Conservation (phyloP, 35 echinoderm and acorn worm species). For the Apostichopus californicus region DNA sequence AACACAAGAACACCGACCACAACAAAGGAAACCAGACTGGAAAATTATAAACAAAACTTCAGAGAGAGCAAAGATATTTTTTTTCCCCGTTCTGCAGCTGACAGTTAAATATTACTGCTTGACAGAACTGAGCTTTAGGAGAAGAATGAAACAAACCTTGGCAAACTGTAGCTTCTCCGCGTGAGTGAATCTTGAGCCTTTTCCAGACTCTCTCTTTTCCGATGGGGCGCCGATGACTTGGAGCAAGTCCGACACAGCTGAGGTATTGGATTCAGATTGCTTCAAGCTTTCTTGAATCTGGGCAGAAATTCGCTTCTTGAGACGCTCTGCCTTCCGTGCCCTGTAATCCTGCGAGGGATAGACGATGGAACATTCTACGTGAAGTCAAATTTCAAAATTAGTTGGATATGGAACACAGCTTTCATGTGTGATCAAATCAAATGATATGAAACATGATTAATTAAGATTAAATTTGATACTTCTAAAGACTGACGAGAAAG, state of each 20-base stretch:
- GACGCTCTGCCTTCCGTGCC: constrained; percentile 75
- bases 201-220: constrained; percentile 60
- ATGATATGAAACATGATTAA: too few species aligned
- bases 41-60: too few species aligned
- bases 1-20: too few species aligned
- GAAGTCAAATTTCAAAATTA: too few species aligned
- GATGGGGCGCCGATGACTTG: constrained; percentile 69
- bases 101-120: too few species aligned
- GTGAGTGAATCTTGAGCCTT: constrained; percentile 95
- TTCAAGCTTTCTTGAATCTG: constrained; percentile 77
- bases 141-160: constrained; percentile 60
- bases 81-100: too few species aligned
- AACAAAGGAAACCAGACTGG: too few species aligned
- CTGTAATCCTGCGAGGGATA: constrained; percentile 76
- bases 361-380: not conserved
- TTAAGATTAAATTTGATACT: too few species aligned
- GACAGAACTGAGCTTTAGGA: not conserved
- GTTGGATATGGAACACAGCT: too few species aligned
- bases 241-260: constrained; percentile 68
- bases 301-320: constrained; percentile 81
- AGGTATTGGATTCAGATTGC: constrained; percentile 61
- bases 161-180: constrained; percentile 95
- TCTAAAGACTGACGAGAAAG: too few species aligned
- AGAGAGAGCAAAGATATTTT: too few species aligned
- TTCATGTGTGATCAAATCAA: too few species aligned